Evolutionary conservation across 2,888 invertebrate genomes (phyloP).

Genomic region (Drosophila helvetica): DNA sequence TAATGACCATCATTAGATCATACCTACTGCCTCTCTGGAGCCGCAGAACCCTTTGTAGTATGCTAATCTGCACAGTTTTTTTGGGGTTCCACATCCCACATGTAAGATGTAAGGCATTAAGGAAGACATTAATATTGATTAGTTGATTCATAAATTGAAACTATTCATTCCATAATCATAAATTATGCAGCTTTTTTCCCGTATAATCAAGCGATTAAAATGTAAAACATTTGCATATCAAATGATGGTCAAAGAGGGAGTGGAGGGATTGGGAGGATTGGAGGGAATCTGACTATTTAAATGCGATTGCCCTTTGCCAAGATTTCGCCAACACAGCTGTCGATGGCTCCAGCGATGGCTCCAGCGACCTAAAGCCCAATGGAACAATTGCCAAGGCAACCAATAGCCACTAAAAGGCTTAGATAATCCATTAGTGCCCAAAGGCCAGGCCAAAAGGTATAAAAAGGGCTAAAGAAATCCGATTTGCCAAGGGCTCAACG

Average conservation of each 20-base stretch:
- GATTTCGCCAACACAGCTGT: conserved; percentile 53
- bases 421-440: conserved; percentile 78
- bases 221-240: conserved; percentile 42
- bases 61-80: conserved; percentile 19
- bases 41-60: conserved; percentile 19
- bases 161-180: conserved; percentile 40
- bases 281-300: not conserved
- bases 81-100: not conserved
- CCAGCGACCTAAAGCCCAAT: conserved; percentile 24
- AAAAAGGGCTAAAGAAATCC: conserved; percentile 32
- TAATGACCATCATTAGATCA: conserved; percentile 26
- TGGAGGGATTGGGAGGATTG: not conserved
- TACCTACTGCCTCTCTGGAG: conserved; percentile 2
- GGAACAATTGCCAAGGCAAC: conserved; percentile 58
- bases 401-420: conserved; percentile 77
- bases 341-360: conserved; percentile 33
- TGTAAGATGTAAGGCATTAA: conserved; percentile 30
- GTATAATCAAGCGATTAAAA: conserved; percentile 54
- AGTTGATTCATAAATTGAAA: conserved; percentile 46
- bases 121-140: conserved; percentile 54
- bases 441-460: conserved; percentile 63
- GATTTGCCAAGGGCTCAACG: not conserved
- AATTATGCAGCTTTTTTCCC: conserved; percentile 31
- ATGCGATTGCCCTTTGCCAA: conserved; percentile 43
- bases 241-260: conserved; percentile 8